phyloP scores from a whole-genome alignment of 37 sponge, comb jelly and placozoan species.

The Ianthella basta region DNA sequence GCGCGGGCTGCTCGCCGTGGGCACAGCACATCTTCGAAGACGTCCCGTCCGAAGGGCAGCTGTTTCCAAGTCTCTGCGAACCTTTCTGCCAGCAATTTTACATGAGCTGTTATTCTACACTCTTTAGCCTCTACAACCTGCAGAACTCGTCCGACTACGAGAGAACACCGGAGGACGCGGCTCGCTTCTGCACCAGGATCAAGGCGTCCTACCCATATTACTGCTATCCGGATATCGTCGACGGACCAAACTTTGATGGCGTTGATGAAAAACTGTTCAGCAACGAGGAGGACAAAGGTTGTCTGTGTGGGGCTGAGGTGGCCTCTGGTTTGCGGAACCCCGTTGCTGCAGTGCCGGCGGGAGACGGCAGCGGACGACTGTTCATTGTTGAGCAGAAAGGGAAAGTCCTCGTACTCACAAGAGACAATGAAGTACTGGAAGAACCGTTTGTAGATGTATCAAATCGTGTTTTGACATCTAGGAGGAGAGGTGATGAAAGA shows the following conservation, averaged over 20 bases:
- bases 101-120: slow-evolving; percentile 34
- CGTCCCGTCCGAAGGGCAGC: slow-evolving; percentile 26
- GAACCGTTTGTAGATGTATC: slow-evolving; percentile 73
- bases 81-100: slow-evolving; percentile 58
- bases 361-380: slow-evolving; percentile 64
- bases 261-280: not conserved
- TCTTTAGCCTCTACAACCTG: slow-evolving; percentile 49
- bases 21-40: slow-evolving; percentile 74
- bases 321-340: slow-evolving; percentile 69
- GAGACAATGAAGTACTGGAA: slow-evolving; percentile 34
- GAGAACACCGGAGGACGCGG: not conserved
- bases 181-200: slow-evolving; percentile 48
- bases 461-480: slow-evolving; percentile 31
- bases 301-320: slow-evolving; percentile 72
- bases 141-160: slow-evolving; percentile 8
- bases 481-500: slow-evolving; percentile 67
- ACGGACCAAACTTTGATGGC: slow-evolving; percentile 41
- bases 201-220: slow-evolving; percentile 46
- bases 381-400: slow-evolving; percentile 83
- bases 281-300: slow-evolving; percentile 24
- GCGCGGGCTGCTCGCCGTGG: slow-evolving; percentile 72
- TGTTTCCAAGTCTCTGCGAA: slow-evolving; percentile 65
- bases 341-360: slow-evolving; percentile 49
- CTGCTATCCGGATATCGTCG: slow-evolving; percentile 73
- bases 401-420: slow-evolving; percentile 43